Evolutionary conservation across 2,797 vertebrate genomes (phyloP).

Genomic region (Pseudochromis fuscus): DNA sequence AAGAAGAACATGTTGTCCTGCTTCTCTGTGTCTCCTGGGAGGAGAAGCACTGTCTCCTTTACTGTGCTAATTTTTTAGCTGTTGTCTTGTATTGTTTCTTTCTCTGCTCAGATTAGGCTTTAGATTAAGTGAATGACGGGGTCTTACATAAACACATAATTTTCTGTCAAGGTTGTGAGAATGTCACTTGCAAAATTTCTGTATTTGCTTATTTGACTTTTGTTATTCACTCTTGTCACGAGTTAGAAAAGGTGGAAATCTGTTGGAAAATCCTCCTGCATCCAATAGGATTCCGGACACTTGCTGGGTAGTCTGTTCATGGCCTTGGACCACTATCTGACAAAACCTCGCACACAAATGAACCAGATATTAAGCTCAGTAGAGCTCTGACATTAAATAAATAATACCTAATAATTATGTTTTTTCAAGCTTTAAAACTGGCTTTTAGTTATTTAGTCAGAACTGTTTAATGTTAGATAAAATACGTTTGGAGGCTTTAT

Average conservation of each 20-base stretch:
- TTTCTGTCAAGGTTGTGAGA: not conserved
- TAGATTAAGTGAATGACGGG: too few relatives aligned
- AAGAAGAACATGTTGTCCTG: conserved; percentile 28
- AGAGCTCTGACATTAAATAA: not conserved
- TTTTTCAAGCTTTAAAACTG: not conserved
- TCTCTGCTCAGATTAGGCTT: not conserved
- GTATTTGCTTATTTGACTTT: too few relatives aligned
- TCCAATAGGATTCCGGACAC: not conserved
- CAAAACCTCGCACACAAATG: too few relatives aligned
- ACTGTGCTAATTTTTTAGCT: not conserved
- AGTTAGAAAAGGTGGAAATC: too few relatives aligned
- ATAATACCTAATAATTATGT: not conserved
- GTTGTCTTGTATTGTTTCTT: conserved; percentile 5
- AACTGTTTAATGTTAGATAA: not conserved
- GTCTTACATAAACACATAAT: too few relatives aligned
- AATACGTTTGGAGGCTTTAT: not conserved
- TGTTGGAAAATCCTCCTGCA: too few relatives aligned
- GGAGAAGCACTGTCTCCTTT: conserved; percentile 14
- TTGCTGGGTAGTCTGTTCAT: too few relatives aligned
- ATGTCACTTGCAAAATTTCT: not conserved
- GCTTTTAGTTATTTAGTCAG: not conserved
- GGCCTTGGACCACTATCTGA: too few relatives aligned
- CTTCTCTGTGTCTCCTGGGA: conserved; percentile 23
- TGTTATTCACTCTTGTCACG: too few relatives aligned
- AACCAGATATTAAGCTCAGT: not conserved